Base-by-base conservation (phyloP, 2,113 vertebrate genomes). In the Scomber colias region DNA sequence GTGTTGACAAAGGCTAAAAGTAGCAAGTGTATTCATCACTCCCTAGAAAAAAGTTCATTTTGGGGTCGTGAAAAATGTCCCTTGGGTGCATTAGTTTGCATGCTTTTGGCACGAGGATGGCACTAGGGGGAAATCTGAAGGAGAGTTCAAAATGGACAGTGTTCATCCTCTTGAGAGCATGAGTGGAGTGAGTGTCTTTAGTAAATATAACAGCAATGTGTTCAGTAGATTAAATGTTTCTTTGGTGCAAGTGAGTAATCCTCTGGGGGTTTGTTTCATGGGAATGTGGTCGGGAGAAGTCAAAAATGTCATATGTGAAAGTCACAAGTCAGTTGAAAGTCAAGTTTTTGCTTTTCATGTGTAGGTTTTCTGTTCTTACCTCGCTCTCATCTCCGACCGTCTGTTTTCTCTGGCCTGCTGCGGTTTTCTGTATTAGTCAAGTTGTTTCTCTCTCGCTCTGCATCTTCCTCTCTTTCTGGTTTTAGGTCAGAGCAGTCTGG, bases 381-480 rank as follows among this genome's bases (percentile, higher is more conserved):
- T 66, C 12, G 17, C 44, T 21, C n/a, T 61, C 15, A 19, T 30
- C 15, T 3, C 35, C 35, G 53, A 46, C 53, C 19, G n/a, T 60
- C 56, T 56, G 57, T 40, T 82, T 77, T 62, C 53, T 59, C 19
- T 31, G 65, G 35, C 30, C 65, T 31, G 54, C 55, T 0, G 46
- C 21, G 60, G 6, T 63, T 61, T 45, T 54, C 44, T 63, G 13
- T 13, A 62, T 62, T 67, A 45, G 59, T 56, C 54, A 1, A 61
- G 51, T 8, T 62, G 71, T 57, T 84, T 79, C 57, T 55, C 60
- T 75, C 72, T 73, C 64, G 4, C 56, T 72, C 74, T 61, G 56
- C 12, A 30, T 79, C 69, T 75, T 62, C 59, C 77, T 62, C 63
- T 80, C 31, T 64, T 63, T 62, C 77, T 44, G 12, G 66, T 46